A percentile compares a stretch with the other conserved stretches of the same genome.
These are phyloP conservation scores for Panonychus citri DNA, from an alignment of 1,140 invertebrate species.

Conservation along the genomic window DNA sequence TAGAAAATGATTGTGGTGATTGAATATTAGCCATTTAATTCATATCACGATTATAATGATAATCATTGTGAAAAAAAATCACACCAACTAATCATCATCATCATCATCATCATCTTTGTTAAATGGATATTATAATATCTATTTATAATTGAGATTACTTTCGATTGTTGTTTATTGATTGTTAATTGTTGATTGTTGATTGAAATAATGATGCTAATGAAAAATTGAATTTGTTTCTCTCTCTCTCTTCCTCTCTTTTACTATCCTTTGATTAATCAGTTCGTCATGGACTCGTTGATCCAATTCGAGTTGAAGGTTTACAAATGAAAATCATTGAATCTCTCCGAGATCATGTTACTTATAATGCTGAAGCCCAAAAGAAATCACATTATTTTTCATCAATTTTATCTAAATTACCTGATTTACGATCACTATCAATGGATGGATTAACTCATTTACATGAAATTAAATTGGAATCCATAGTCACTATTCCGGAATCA, in stretches of 20 bases:
- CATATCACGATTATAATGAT: too few relatives aligned
- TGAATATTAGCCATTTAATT: too few relatives aligned
- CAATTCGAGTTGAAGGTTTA: conserved; percentile 67
- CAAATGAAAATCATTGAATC: conserved; percentile 88
- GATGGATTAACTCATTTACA: conserved; percentile 33
- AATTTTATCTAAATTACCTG: conserved; percentile 65
- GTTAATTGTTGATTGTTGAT: neutral
- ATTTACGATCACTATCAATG: conserved; percentile 65
- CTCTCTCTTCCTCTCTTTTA: conserved; percentile 15
- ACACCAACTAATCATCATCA: too few relatives aligned
- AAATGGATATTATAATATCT: too few relatives aligned
- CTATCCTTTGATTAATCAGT: conserved; percentile 30
- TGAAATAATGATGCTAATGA: neutral
- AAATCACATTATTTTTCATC: conserved; percentile 75
- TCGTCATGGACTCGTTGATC: conserved; percentile 70
- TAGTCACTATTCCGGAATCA: too few relatives aligned
- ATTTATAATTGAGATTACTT: too few relatives aligned
- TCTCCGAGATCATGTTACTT: conserved; percentile 75
- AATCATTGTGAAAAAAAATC: too few relatives aligned
- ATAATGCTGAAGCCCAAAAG: conserved; percentile 63
- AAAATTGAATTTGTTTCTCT: neutral
- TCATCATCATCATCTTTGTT: too few relatives aligned
- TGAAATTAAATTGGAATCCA: too few relatives aligned
- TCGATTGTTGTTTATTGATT: too few relatives aligned
- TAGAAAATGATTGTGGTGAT: too few relatives aligned